phyloP scores from a whole-genome alignment of 2,888 invertebrate species.

The Cephus pulcher region DNA sequence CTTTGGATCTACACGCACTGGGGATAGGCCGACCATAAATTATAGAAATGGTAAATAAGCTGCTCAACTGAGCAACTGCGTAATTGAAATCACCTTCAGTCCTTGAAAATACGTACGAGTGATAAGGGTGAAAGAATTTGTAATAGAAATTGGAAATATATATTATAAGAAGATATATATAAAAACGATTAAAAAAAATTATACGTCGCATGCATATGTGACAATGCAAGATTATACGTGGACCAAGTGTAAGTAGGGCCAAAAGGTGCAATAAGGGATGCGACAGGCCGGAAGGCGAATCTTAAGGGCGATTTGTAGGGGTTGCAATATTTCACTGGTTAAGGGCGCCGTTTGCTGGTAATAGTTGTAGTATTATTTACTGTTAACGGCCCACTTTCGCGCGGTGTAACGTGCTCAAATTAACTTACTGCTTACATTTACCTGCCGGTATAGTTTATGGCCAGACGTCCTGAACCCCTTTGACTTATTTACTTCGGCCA shows the following conservation, averaged over 20 bases:
- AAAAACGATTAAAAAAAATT: neutral
- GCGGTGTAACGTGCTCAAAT: slow-evolving; percentile 38
- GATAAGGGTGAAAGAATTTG: neutral
- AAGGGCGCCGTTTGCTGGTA: slow-evolving; percentile 41
- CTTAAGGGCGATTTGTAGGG: slow-evolving; percentile 45
- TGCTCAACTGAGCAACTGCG: slow-evolving; percentile 15
- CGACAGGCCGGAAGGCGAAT: slow-evolving; percentile 15
- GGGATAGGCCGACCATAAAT: slow-evolving; percentile 18
- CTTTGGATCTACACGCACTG: slow-evolving; percentile 14
- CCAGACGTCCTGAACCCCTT: slow-evolving; percentile 14
- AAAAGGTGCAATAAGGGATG: neutral
- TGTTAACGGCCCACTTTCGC: slow-evolving; percentile 52
- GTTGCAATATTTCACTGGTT: slow-evolving; percentile 41
- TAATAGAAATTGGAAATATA: neutral
- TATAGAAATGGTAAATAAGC: slow-evolving; percentile 21
- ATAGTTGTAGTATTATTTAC: slow-evolving; percentile 59
- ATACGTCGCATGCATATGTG: neutral
- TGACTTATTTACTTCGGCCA: slow-evolving; percentile 31
- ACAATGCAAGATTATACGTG: neutral
- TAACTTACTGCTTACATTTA: slow-evolving; percentile 46
- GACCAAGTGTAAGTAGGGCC: neutral
- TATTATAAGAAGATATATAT: neutral
- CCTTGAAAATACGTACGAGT: neutral
- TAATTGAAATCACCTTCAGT: slow-evolving; percentile 9
- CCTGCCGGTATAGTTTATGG: slow-evolving; percentile 40